A percentile compares a stretch with the other conserved stretches of the same genome.
These are phyloP conservation scores for Agriopis leucophaearia DNA, from an alignment of 2,888 invertebrate species.

Conservation along the genomic window DNA sequence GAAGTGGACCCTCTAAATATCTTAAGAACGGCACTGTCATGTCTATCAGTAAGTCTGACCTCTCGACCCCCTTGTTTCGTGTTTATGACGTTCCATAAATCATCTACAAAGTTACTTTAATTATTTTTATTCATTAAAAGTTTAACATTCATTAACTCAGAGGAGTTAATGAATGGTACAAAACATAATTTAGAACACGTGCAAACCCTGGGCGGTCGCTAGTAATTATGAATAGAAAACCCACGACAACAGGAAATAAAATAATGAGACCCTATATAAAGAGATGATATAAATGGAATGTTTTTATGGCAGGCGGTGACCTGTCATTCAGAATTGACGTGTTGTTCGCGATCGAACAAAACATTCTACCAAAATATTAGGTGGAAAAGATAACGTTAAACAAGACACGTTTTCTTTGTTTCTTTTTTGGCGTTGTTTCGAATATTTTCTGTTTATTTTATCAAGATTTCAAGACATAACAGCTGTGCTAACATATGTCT, in stretches of 20 bases:
- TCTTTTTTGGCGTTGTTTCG: neutral
- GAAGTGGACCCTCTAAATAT: neutral
- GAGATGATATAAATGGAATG: neutral
- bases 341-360: neutral
- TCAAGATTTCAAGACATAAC: too few relatives aligned
- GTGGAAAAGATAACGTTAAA: neutral
- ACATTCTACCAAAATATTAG: neutral
- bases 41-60: neutral
- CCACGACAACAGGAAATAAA: constrained; percentile 3
- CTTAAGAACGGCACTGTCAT: constrained; percentile 6
- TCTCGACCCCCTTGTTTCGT: too few relatives aligned
- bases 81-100: too few relatives aligned
- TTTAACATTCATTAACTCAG: too few relatives aligned
- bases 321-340: constrained; percentile 1
- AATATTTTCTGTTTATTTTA: neutral
- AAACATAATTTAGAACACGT: too few relatives aligned
- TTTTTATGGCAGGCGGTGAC: neutral
- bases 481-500: too few relatives aligned
- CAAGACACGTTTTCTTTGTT: neutral
- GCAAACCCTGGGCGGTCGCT: neutral
- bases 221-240: neutral
- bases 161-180: too few relatives aligned
- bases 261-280: neutral
- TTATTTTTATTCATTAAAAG: too few relatives aligned
- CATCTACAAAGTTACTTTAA: too few relatives aligned